Base-by-base conservation (phyloP, 2,888 invertebrate species). In the Fragum whitleyi region DNA sequence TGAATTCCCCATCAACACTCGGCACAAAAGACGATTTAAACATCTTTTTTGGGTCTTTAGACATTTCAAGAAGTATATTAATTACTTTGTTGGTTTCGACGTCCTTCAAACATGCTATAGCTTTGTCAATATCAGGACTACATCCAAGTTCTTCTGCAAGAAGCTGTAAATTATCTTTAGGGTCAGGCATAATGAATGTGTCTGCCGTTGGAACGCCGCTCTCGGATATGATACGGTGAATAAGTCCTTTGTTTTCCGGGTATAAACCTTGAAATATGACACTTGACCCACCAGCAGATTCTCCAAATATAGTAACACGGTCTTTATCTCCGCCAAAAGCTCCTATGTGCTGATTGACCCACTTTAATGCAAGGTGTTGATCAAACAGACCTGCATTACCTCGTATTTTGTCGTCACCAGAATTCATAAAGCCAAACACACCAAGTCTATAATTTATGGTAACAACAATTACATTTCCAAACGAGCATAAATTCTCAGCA, bases 371-470 rank as follows among this genome's bases (percentile, higher is more conserved):
- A 91, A 98, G 93, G 9, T 97, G 96, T 95, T 99, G 98, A 95
- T 99, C 98, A 96, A 97, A 97, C 23, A 99, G 95, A 0, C 95
- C 98, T 96, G 97, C 97, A 94, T 98, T 98, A 9, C 98, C 98
- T 0, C 97, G 97, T 0, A 97, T 96, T 88, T 96, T 96, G 87
- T 88, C 86, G 89, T 96, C 96, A 70, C 96, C 96, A 92, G 98
- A 95, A 94, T 97, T 98, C 73, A 98, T 95, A 95, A 98, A 99
- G 28, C 98, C 98, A 93, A 98, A 98, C 0, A 98, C 96, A 14
- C 98, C 98, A 0, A 89, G 96, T 78, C 98, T 96, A 95, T 98
- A 98, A 92, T 98, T 97, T 96, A 98, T 97, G 39, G 98, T 97
- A 78, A 97, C 98, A 23, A 99, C 97, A 92, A 99, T 97, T 1